A percentile compares a stretch with the other conserved stretches of the same genome.
phyloP scores from a whole-genome alignment of 2,888 invertebrate species.

The Tachystola acroxantha region DNA sequence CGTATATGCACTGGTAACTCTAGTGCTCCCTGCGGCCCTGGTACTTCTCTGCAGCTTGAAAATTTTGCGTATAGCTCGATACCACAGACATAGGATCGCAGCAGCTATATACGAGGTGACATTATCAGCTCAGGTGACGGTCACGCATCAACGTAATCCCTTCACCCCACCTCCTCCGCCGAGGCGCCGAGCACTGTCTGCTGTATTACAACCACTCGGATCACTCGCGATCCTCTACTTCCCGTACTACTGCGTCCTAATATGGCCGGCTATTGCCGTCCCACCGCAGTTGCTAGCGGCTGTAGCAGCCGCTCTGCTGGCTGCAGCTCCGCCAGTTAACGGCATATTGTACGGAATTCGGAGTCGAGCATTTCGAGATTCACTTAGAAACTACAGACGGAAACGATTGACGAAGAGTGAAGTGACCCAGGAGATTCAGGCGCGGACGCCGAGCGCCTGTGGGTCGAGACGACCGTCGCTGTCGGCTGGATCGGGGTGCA shows the following conservation, averaged over 20 bases:
- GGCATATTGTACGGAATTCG: constrained; percentile 88
- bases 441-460: constrained; percentile 87
- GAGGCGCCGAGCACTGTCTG: constrained; percentile 80
- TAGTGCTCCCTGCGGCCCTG: constrained; percentile 82
- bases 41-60: constrained; percentile 86
- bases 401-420: constrained; percentile 88
- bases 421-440: constrained; percentile 88
- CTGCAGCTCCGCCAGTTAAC: constrained; percentile 85
- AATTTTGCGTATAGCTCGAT: constrained; percentile 82
- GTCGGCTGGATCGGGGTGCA: constrained; percentile 74
- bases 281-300: constrained; percentile 72
- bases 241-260: constrained; percentile 84
- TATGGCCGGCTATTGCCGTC: constrained; percentile 79
- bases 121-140: constrained; percentile 89
- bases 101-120: constrained; percentile 92
- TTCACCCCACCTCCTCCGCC: constrained; percentile 84
- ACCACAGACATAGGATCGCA: constrained; percentile 90
- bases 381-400: constrained; percentile 87
- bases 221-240: constrained; percentile 85
- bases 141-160: constrained; percentile 89
- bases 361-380: constrained; percentile 83
- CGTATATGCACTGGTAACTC: constrained; percentile 80
- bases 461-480: constrained; percentile 86
- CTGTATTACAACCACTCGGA: constrained; percentile 84
- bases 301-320: constrained; percentile 80